These are phyloP conservation scores for Bombus waltoni DNA, from an alignment of 1,140 invertebrate species.

Conservation along the genomic window DNA sequence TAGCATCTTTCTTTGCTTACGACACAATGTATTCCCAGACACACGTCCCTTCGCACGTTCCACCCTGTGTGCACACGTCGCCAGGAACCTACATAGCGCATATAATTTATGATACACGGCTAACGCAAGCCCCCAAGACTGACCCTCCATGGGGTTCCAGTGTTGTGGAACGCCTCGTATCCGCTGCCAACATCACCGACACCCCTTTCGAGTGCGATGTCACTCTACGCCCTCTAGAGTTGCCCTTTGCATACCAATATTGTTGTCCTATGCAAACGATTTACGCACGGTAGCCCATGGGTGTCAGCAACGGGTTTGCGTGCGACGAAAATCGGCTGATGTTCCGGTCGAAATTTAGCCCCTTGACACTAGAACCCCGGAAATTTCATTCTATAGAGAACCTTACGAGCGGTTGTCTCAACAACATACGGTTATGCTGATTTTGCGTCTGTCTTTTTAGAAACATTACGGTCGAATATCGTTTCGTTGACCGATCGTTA, in stretches of 20 bases:
- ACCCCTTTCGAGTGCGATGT: neutral
- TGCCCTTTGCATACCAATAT: conserved; percentile 69
- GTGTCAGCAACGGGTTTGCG: neutral
- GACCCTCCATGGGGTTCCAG: conserved; percentile 41
- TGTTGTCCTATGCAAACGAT: conserved; percentile 60
- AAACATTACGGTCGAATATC: neutral
- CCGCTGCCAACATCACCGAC: conserved; percentile 19
- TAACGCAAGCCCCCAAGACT: conserved; percentile 59
- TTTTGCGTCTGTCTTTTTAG: neutral
- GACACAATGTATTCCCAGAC: neutral
- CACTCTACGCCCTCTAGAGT: conserved; percentile 31
- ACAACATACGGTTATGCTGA: neutral
- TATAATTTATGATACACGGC: conserved; percentile 53
- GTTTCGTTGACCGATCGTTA: neutral
- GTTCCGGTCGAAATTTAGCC: neutral
- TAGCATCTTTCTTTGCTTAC: neutral
- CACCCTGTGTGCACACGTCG: neutral
- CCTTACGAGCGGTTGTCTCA: neutral
- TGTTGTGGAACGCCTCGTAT: conserved; percentile 18
- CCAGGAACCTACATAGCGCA: neutral
- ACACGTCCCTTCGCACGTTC: conserved; percentile 2
- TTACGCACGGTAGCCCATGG: conserved; percentile 38
- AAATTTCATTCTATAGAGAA: neutral
- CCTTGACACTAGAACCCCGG: neutral
- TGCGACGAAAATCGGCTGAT: neutral